Conservation (phyloP, 1,140 invertebrate species). For the Bilobella aurantiaca region DNA sequence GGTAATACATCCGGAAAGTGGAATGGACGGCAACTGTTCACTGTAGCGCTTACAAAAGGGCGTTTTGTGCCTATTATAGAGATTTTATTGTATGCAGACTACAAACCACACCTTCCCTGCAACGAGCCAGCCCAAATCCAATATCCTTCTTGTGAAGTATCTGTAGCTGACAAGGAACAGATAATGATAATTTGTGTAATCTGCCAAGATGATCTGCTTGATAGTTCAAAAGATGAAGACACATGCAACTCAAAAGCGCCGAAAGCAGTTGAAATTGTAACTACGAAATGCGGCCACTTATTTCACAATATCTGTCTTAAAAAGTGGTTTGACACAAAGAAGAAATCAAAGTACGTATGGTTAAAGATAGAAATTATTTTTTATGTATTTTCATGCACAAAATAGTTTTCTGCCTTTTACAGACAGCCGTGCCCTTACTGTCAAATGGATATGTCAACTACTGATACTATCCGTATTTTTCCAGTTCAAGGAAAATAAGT, state of each 20-base stretch:
- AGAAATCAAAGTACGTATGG: neutral
- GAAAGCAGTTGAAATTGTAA: neutral
- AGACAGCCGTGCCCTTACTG: neutral
- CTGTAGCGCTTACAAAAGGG: neutral
- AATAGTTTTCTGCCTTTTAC: neutral
- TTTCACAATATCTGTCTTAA: neutral
- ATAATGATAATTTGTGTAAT: neutral
- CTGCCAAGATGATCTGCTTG: neutral
- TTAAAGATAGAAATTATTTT: neutral
- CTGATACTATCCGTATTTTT: neutral
- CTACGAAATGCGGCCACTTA: neutral
- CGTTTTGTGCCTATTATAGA: slow-evolving; percentile 3
- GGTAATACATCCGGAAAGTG: slow-evolving; percentile 7
- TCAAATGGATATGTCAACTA: neutral
- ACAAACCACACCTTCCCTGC: neutral
- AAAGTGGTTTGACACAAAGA: neutral
- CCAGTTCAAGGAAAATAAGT: neutral
- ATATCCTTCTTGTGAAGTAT: neutral
- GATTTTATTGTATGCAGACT: neutral
- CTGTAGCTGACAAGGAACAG: neutral
- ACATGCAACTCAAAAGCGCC: neutral
- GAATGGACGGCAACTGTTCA: neutral
- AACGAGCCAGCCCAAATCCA: neutral
- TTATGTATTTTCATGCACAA: neutral
- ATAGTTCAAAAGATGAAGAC: neutral